A percentile compares a stretch with the other conserved stretches of the same genome.
Evolutionary conservation across 2,888 invertebrate species (phyloP).

Genomic region (Eurytoma californica): DNA sequence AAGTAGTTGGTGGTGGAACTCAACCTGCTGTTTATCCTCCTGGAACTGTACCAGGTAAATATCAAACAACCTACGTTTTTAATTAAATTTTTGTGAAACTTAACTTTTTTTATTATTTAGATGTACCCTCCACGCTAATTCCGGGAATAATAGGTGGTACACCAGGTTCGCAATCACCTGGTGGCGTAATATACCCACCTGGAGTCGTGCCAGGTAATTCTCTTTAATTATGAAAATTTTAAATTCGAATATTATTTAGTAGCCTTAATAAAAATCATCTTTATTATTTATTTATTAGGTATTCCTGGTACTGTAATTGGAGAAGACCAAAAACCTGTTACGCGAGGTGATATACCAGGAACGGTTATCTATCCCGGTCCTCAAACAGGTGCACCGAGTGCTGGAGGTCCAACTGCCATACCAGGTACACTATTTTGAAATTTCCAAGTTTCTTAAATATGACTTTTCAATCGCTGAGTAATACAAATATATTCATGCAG

Average conservation of each 20-base stretch:
- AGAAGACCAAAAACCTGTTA: slow-evolving; percentile 24
- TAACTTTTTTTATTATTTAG: too few species aligned
- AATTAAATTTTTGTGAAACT: too few species aligned
- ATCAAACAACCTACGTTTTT: too few species aligned
- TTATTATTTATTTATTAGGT: neutral
- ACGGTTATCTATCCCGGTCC: slow-evolving; percentile 49
- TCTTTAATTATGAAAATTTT: too few species aligned
- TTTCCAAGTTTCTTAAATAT: slow-evolving; percentile 21
- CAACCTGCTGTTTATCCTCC: neutral
- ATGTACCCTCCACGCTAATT: too few species aligned
- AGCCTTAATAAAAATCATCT: too few species aligned
- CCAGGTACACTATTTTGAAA: neutral
- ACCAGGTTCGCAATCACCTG: too few species aligned
- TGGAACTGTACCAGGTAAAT: neutral
- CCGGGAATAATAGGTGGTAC: too few species aligned
- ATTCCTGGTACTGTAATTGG: neutral
- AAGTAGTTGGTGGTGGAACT: slow-evolving; percentile 38
- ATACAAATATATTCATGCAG: neutral
- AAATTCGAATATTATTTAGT: too few species aligned
- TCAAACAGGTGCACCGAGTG: slow-evolving; percentile 41
- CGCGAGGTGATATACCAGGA: slow-evolving; percentile 55
- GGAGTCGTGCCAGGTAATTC: too few species aligned
- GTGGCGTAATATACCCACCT: too few species aligned
- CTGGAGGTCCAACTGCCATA: slow-evolving; percentile 45
- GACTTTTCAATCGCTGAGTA: neutral